phyloP scores from a whole-genome alignment of 2,888 invertebrate genomes.

The Microctonus brassicae region DNA sequence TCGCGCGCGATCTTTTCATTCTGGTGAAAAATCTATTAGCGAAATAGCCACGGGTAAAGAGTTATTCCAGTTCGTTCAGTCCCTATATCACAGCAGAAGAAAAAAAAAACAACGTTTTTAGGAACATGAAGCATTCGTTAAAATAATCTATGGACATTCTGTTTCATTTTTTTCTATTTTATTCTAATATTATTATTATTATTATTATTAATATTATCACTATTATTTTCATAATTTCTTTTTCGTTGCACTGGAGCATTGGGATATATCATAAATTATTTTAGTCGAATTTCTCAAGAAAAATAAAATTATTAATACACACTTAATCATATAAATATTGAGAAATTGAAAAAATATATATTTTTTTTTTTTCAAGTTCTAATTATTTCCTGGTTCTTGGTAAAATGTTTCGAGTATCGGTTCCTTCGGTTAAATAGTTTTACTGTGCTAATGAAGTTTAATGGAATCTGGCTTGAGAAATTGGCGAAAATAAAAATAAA shows the following conservation, averaged over 20 bases:
- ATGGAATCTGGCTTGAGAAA: slow-evolving; percentile 22
- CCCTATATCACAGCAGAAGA: slow-evolving; percentile 20
- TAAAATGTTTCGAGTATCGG: neutral
- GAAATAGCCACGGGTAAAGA: slow-evolving; percentile 44
- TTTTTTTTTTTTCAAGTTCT: too few species aligned
- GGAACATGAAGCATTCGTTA: slow-evolving; percentile 19
- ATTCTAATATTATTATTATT: neutral
- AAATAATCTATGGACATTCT: neutral
- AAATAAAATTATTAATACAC: neutral
- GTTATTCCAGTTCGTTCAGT: slow-evolving; percentile 24
- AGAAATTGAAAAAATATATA: too few species aligned
- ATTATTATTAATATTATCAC: too few species aligned
- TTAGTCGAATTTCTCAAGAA: neutral
- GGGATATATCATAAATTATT: neutral
- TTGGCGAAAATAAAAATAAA: slow-evolving; percentile 23
- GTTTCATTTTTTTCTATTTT: neutral
- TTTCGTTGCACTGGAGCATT: neutral
- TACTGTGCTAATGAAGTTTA: slow-evolving; percentile 10
- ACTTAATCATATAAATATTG: neutral
- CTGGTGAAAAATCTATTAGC: slow-evolving; percentile 55
- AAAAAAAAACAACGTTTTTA: neutral
- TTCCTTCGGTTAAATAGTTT: neutral
- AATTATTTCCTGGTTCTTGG: neutral
- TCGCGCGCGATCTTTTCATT: slow-evolving; percentile 55
- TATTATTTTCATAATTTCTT: too few species aligned